Evolutionary conservation across 2,888 invertebrate species (phyloP).

Genomic region (Lepetodrilus schrolli): DNA sequence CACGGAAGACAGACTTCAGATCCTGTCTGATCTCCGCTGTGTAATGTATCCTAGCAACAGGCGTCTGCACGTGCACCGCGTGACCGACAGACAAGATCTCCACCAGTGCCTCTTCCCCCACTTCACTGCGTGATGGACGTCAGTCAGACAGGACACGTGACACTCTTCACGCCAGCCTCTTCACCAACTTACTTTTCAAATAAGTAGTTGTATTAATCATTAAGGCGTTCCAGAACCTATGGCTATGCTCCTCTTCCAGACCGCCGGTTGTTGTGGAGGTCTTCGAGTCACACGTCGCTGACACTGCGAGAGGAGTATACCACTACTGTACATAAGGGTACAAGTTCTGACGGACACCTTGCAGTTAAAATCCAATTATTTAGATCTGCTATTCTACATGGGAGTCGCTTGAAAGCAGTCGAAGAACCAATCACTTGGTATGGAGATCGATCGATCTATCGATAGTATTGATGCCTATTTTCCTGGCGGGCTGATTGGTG

Average conservation of each 20-base stretch:
- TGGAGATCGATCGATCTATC: constrained; percentile 5
- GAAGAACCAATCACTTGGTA: constrained; percentile 9
- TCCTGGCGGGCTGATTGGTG: constrained; percentile 14
- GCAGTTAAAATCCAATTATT: neutral
- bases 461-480: neutral
- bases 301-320: neutral
- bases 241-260: neutral
- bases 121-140: neutral
- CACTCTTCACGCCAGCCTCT: neutral
- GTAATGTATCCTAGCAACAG: neutral
- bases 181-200: neutral
- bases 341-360: too few relatives aligned
- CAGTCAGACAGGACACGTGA: neutral
- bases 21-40: too few relatives aligned
- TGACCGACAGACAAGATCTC: neutral
- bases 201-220: constrained; percentile 4
- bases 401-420: neutral
- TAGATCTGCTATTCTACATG: neutral
- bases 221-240: neutral
- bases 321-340: neutral
- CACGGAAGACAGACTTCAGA: too few relatives aligned
- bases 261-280: neutral
- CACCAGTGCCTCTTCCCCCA: neutral
- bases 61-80: neutral
- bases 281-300: neutral